phyloP scores from a whole-genome alignment of 1,140 invertebrate species.

The Oncopodura yosiiana region DNA sequence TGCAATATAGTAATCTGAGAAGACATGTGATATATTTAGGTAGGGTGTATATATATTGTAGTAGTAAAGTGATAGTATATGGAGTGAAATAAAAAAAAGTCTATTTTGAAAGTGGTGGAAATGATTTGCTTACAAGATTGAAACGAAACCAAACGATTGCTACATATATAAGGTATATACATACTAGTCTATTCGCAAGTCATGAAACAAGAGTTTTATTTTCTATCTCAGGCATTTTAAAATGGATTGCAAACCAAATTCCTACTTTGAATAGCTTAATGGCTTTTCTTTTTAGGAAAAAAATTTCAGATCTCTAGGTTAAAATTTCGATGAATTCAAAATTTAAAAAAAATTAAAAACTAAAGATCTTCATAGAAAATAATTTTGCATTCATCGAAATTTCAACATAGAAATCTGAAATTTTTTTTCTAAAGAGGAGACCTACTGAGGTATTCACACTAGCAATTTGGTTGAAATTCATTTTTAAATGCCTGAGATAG shows the following conservation, averaged over 20 bases:
- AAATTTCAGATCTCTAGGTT: background rate
- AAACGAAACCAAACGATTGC: conserved; percentile 10
- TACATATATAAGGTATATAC: background rate
- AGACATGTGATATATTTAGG: too few relatives aligned
- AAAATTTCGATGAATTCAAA: background rate
- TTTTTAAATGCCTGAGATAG: background rate
- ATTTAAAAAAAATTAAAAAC: too few relatives aligned
- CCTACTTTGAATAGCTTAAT: background rate
- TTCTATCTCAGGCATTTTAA: background rate
- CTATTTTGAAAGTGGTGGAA: too few relatives aligned
- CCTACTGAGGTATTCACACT: background rate
- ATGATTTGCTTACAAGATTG: conserved; percentile 22
- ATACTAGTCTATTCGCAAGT: background rate
- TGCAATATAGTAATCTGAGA: too few relatives aligned
- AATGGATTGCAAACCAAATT: background rate
- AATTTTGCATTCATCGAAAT: conserved; percentile 5
- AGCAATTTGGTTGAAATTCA: background rate
- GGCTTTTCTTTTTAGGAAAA: background rate
- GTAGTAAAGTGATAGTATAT: too few relatives aligned
- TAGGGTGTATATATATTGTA: too few relatives aligned
- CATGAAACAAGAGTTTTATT: background rate
- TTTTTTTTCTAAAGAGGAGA: background rate
- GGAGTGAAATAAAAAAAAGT: too few relatives aligned
- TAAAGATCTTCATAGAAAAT: too few relatives aligned
- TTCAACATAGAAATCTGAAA: background rate